Evolutionary conservation across 2,888 invertebrate genomes (phyloP), one percentile per base, ranked within the genome.

Genomic region (Cantharis flavilabris): DNA sequence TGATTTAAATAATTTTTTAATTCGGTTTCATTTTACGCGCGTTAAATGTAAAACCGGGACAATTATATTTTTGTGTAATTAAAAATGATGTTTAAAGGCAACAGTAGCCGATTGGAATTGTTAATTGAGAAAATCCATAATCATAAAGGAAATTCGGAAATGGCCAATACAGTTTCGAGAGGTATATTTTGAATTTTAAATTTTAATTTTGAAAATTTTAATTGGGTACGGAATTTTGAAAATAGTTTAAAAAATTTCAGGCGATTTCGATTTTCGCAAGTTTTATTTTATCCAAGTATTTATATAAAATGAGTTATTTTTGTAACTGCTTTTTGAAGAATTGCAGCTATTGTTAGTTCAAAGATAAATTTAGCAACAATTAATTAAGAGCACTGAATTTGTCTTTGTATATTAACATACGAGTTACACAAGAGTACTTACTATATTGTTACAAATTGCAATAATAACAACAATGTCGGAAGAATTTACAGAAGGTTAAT

Each of bases 111-210:
- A 84, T 90, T 96, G 87, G 95, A 96, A 88, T 93, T 95, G 86
- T 91, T 96, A 84, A 96, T 96, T 83, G 95, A 95, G 88, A 96
- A 95, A 89, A 95, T 96, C 83, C 96, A 96, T 87, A 95, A 95
- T 5, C 95, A 94, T 84, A 95, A 95, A 89, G 95, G 95, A 87
- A 93, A 92, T 49, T 62, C 78, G 9, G 80, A 80, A 72, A 72
- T 74, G 62, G 69, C 74, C 11, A 78, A 81, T 10, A 62, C 67
- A n/a, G 70, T 76, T 49, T 49, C 78, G 70, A 78, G 77, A 78
- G 78, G 69, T 71, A 69, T 62, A 23, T 18, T 20, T 14, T 18
- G 10, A 16, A 28, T n/a, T 49, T 49, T 49, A 0, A 7, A n/a
- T 49, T 49, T 49, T n/a, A 33, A 7, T n/a, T 49, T 49, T n/a